phyloP scores from a whole-genome alignment of 2,113 vertebrate genomes.

The Oryzias celebensis region DNA sequence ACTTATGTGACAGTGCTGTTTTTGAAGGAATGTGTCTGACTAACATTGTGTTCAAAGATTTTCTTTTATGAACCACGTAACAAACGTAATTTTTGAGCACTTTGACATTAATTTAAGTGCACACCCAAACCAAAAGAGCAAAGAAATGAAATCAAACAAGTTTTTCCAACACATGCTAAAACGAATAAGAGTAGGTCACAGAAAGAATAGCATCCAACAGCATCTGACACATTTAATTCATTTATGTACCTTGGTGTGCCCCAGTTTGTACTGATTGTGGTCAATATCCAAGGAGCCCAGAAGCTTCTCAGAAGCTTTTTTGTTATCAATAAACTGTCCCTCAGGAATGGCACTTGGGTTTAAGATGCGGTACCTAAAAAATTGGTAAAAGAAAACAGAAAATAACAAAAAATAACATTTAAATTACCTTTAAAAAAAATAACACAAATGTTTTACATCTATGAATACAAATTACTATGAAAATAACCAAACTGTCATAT shows the following conservation, averaged over 20 bases:
- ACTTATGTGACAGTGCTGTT: neutral
- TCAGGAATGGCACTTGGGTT: slow-evolving; percentile 52
- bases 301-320: slow-evolving; percentile 44
- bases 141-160: neutral
- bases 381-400: neutral
- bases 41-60: no score
- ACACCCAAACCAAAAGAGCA: neutral
- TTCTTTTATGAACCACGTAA: no score
- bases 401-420: neutral
- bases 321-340: slow-evolving; percentile 64
- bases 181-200: no score
- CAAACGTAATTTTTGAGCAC: no score
- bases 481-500: no score
- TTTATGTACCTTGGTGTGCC: slow-evolving; percentile 80
- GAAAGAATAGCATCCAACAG: no score
- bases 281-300: slow-evolving; percentile 40
- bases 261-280: slow-evolving; percentile 76
- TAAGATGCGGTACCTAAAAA: slow-evolving; percentile 65
- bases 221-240: neutral
- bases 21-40: neutral
- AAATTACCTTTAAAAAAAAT: no score
- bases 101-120: no score
- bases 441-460: no score
- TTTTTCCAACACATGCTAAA: no score
- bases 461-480: no score